Conservation (phyloP, 2,113 vertebrate genomes). For the Cavia porcellus region DNA sequence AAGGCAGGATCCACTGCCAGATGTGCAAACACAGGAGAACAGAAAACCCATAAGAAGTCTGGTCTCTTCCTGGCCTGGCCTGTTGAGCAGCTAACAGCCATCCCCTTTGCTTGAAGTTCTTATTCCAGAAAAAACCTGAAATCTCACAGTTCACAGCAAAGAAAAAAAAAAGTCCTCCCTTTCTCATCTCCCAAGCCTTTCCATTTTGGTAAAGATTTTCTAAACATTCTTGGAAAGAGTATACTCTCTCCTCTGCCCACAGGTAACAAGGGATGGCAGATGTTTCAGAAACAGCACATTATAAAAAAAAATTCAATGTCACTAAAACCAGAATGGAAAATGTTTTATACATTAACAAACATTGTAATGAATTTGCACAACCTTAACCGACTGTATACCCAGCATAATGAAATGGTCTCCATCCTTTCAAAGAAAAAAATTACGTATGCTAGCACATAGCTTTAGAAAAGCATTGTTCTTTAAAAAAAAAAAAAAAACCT, state of each 20-base stretch:
- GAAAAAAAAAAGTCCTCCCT: slow-evolving; percentile 79
- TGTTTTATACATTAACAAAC: slow-evolving; percentile 96
- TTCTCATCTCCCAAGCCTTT: slow-evolving; percentile 83
- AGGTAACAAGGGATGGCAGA: slow-evolving; percentile 85
- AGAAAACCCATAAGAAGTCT: neutral
- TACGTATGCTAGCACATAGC: slow-evolving; percentile 85
- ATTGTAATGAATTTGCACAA: slow-evolving; percentile 95
- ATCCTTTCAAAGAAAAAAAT: slow-evolving; percentile 89
- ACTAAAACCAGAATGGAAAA: slow-evolving; percentile 92
- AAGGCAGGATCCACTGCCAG: neutral
- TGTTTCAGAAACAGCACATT: slow-evolving; percentile 87
- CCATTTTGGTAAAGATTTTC: slow-evolving; percentile 85
- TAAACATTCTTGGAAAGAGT: slow-evolving; percentile 85
- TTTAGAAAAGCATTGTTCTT: slow-evolving; percentile 89
- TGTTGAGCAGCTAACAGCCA: neutral
- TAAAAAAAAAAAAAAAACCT: slow-evolving; percentile 85
- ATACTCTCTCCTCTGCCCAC: slow-evolving; percentile 85
- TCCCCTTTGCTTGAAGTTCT: neutral
- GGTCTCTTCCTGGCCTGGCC: neutral
- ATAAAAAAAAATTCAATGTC: slow-evolving; percentile 87
- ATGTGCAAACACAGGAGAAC: accelerated
- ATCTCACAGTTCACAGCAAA: slow-evolving; percentile 80
- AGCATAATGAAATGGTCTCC: slow-evolving; percentile 88
- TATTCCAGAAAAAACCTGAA: slow-evolving; percentile 32
- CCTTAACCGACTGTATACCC: slow-evolving; percentile 92